Percentiles rank a stretch among this genome's conserved stretches.
phyloP scores from a whole-genome alignment of 2,113 vertebrate genomes.

The Phyllostomus discolor region DNA sequence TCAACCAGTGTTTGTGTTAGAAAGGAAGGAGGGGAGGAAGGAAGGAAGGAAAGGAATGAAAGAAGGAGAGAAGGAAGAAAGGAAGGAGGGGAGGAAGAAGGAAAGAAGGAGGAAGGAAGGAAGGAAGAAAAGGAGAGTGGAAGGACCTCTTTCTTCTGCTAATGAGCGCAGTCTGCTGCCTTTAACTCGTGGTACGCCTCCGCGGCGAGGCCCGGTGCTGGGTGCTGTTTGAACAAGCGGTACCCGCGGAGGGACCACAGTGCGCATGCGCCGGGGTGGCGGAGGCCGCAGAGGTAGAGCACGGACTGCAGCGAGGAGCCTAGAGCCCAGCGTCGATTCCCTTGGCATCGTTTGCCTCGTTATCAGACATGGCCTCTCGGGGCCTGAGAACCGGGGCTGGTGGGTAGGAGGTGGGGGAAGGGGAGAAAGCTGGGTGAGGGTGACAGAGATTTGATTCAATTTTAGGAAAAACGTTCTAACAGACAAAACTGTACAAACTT shows the following conservation, averaged over 20 bases:
- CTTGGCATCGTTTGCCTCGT: background rate
- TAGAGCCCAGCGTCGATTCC: background rate
- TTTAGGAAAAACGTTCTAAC: background rate
- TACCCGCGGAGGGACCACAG: background rate
- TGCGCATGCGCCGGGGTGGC: background rate
- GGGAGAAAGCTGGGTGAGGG: background rate
- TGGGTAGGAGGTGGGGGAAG: background rate
- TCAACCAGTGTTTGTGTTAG: background rate
- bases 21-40: fast-evolving
- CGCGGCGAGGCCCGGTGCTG: background rate
- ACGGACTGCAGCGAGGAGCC: fast-evolving
- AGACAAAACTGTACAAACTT: background rate
- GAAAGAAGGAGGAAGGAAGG: fast-evolving
- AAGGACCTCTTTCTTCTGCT: background rate
- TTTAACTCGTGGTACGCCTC: no score
- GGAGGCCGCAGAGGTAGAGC: background rate
- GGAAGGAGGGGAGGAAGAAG: fast-evolving
- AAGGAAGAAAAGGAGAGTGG: fast-evolving
- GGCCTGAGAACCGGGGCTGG: background rate
- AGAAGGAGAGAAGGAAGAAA: no score
- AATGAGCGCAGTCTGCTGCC: background rate
- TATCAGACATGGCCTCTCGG: background rate
- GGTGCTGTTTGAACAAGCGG: background rate
- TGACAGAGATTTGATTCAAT: background rate
- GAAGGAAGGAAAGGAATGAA: background rate